Evolutionary conservation across 2,888 invertebrate genomes (phyloP).

Genomic region (Caenorhabditis drosophilae): DNA sequence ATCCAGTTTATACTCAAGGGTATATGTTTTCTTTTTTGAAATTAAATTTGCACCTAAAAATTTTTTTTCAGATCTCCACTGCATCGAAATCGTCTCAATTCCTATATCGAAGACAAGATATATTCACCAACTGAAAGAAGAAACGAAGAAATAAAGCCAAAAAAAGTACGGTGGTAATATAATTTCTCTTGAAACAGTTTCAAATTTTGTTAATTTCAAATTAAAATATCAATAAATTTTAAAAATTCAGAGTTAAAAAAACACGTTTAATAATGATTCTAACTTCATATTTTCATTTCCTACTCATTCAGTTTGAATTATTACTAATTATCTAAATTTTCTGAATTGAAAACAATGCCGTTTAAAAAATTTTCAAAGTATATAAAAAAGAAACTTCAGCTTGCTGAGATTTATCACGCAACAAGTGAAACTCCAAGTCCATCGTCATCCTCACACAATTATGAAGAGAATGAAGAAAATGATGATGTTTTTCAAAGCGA

Average conservation of each 20-base stretch:
- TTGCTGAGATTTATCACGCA: conserved; percentile 4
- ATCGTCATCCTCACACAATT: conserved; percentile 14
- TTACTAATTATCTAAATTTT: no score
- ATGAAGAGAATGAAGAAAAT: neutral
- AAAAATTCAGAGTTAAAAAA: no score
- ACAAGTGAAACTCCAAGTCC: conserved; percentile 6
- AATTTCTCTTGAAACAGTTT: neutral
- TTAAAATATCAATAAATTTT: conserved; percentile 5
- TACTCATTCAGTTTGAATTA: no score
- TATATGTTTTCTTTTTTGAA: no score
- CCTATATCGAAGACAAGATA: conserved; percentile 1
- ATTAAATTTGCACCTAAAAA: no score
- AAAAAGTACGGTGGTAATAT: conserved; percentile 11
- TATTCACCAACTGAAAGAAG: neutral
- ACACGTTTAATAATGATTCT: no score
- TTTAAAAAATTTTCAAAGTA: no score
- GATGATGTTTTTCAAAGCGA: conserved; percentile 10
- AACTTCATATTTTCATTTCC: no score
- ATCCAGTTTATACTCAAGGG: neutral
- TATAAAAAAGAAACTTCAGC: conserved; percentile 22
- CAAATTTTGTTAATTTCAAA: neutral
- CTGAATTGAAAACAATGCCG: no score
- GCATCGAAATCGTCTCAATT: neutral
- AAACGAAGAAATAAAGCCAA: neutral
- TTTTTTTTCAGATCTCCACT: neutral